Conservation (phyloP, 2,113 vertebrate genomes). For the Poicephalus gulielmi region DNA sequence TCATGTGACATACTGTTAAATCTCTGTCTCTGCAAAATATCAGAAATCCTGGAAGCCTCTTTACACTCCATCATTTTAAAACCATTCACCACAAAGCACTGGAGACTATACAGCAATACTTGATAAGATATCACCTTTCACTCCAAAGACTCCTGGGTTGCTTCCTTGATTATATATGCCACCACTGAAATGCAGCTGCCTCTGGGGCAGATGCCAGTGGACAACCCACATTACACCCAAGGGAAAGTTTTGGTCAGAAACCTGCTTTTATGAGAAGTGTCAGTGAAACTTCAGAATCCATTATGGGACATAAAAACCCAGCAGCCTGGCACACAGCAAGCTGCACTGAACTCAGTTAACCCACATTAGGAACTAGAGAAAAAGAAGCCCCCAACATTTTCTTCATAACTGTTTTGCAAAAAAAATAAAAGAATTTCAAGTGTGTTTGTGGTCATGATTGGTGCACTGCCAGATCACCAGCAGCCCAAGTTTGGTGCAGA, state of each 20-base stretch:
- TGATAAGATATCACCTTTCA: background rate
- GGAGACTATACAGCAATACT: background rate
- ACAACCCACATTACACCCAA: background rate
- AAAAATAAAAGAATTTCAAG: background rate
- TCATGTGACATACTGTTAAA: background rate
- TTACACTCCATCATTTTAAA: background rate
- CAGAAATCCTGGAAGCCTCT: background rate
- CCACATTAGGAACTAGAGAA: background rate
- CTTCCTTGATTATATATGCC: too few relatives aligned
- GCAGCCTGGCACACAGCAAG: background rate
- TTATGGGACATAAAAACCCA: background rate
- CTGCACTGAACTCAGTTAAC: background rate
- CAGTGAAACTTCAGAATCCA: background rate
- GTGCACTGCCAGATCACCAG: background rate
- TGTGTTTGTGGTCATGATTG: accelerated
- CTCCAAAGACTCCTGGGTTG: too few relatives aligned
- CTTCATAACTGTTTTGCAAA: background rate
- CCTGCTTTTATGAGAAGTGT: background rate
- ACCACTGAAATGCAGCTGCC: background rate
- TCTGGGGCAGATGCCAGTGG: background rate
- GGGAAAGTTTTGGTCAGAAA: slow-evolving; percentile 25
- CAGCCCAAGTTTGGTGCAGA: background rate
- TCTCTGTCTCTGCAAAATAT: background rate
- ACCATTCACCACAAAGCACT: background rate
- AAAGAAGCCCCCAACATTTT: background rate